phyloP scores from a whole-genome alignment of 2,797 vertebrate species.

The Myioborus melanocephalus region DNA sequence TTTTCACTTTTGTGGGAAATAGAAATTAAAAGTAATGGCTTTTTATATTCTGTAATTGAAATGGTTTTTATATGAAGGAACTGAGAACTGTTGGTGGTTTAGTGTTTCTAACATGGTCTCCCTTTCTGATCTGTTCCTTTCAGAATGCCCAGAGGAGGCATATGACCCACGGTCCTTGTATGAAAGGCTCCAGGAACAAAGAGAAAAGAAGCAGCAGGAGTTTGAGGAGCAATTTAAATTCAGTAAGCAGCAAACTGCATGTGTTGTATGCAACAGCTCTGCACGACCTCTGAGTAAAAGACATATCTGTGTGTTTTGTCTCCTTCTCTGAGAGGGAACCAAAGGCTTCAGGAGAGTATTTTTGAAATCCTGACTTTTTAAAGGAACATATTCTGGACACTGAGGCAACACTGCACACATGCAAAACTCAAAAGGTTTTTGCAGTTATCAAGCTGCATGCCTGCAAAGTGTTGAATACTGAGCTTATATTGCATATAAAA shows the following conservation, averaged over 20 bases:
- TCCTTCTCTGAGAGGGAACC: not conserved
- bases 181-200: constrained; percentile 94
- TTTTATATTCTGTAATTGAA: not conserved
- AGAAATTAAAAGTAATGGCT: not conserved
- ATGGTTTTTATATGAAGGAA: not conserved
- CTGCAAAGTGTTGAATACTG: not conserved
- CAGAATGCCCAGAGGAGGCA: constrained; percentile 93
- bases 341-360: not conserved
- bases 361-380: not conserved
- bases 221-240: constrained; percentile 98
- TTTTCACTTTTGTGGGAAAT: not conserved
- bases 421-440: not conserved
- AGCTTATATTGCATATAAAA: not conserved
- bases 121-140: not conserved
- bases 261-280: not conserved
- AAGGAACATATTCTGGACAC: fast-evolving
- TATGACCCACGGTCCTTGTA: constrained; percentile 91
- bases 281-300: not conserved
- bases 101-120: not conserved
- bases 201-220: constrained; percentile 96
- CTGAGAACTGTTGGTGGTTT: not conserved
- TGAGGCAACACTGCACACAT: fast-evolving
- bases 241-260: constrained; percentile 80
- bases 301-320: not conserved
- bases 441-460: not conserved